Percentiles rank a stretch among this genome's conserved stretches.
phyloP scores from a whole-genome alignment of 2,888 invertebrate genomes.

The Ferrisia virgata region DNA sequence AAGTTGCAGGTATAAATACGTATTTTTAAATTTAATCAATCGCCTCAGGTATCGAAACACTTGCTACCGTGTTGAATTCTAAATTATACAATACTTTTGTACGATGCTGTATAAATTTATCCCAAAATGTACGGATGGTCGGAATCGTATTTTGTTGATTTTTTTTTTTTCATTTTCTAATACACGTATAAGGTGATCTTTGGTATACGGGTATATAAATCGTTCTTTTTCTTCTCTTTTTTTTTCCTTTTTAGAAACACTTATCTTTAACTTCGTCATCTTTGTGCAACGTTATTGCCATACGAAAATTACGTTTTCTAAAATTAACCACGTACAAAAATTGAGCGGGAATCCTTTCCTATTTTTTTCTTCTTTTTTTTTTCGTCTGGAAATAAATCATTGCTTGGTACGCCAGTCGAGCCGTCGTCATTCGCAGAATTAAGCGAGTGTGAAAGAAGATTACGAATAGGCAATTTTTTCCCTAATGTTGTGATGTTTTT shows the following conservation, averaged over 20 bases:
- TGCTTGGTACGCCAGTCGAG: background rate
- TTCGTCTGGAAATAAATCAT: background rate
- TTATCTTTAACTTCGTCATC: background rate
- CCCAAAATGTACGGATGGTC: background rate
- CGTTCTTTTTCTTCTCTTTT: no score
- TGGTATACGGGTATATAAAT: background rate
- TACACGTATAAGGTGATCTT: background rate
- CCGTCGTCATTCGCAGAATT: background rate
- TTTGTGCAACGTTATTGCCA: background rate
- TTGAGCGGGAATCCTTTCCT: background rate
- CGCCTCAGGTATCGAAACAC: slow-evolving; percentile 8
- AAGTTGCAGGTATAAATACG: background rate
- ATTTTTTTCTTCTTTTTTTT: background rate
- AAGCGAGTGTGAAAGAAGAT: background rate
- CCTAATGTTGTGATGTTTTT: background rate
- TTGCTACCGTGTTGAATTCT: slow-evolving; percentile 9
- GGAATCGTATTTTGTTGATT: background rate
- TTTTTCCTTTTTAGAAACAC: background rate
- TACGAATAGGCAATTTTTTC: background rate
- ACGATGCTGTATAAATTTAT: background rate
- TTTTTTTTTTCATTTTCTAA: background rate
- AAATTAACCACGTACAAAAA: background rate
- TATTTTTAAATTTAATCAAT: background rate
- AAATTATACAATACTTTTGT: background rate
- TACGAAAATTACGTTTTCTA: background rate